Percentiles rank a stretch among this genome's conserved stretches.
phyloP scores from a whole-genome alignment of 2,888 invertebrate genomes.

The Alentia gelatinosa region DNA sequence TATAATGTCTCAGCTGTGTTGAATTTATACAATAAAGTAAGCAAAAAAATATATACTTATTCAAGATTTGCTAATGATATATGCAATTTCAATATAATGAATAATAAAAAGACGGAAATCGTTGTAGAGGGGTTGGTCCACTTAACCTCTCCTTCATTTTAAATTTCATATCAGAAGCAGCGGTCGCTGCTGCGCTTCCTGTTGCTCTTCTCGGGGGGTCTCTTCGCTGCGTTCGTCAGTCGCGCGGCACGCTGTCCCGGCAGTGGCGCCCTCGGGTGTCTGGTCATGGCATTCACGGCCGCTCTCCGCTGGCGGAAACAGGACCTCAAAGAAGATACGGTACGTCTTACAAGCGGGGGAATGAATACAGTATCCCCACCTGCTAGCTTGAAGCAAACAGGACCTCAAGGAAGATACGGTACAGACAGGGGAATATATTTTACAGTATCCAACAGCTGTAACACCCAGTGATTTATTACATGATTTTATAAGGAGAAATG shows the following conservation, averaged over 20 bases:
- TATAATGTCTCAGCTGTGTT: too few relatives aligned
- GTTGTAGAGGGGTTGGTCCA: too few relatives aligned
- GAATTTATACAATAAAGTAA: too few relatives aligned
- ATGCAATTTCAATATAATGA: neutral
- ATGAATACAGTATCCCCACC: too few relatives aligned
- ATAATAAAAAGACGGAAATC: neutral
- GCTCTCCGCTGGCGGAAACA: constrained; percentile 72
- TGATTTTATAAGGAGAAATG: too few relatives aligned
- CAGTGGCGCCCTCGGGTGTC: constrained; percentile 85
- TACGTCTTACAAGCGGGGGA: too few relatives aligned
- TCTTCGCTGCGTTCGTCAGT: constrained; percentile 91
- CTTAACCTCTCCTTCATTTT: too few relatives aligned
- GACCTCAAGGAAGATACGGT: constrained; percentile 59
- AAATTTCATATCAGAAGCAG: constrained; percentile 58
- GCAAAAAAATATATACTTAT: neutral
- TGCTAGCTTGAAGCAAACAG: constrained; percentile 73
- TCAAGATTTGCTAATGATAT: neutral
- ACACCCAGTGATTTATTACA: too few relatives aligned
- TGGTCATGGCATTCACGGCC: constrained; percentile 73
- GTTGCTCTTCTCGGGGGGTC: constrained; percentile 89
- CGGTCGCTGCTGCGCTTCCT: constrained; percentile 83
- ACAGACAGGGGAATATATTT: too few relatives aligned
- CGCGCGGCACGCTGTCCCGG: constrained; percentile 87
- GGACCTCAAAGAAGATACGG: constrained; percentile 59
- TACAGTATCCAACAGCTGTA: too few relatives aligned